Conservation (phyloP, 2,888 invertebrate genomes). For the Ecdyonurus torrentis region DNA sequence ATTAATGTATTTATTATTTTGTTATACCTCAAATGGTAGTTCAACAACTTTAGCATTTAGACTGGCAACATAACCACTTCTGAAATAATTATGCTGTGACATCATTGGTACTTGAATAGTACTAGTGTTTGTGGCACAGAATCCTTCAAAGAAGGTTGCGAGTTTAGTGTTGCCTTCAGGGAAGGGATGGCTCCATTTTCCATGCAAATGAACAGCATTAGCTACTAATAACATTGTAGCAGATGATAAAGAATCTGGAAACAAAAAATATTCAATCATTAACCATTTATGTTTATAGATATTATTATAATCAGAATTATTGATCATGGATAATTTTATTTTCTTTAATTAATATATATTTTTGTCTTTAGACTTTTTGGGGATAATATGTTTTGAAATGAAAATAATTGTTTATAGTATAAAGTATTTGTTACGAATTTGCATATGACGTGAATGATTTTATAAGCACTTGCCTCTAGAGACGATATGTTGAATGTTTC, state of each 20-base stretch:
- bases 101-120: conserved; percentile 4
- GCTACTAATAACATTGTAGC: neutral
- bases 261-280: too few species aligned
- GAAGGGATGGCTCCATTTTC: conserved; percentile 50
- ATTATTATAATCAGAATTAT: too few species aligned
- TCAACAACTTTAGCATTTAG: conserved; percentile 9
- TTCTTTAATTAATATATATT: too few species aligned
- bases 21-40: conserved; percentile 9
- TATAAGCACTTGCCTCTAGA: conserved; percentile 25
- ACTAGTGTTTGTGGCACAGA: neutral
- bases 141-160: neutral
- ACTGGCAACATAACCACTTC: conserved; percentile 2
- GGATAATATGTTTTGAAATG: too few species aligned
- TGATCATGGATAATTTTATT: too few species aligned
- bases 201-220: conserved; percentile 48
- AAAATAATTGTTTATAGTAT: too few species aligned
- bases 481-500: conserved; percentile 47
- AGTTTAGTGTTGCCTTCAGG: conserved; percentile 7
- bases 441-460: neutral
- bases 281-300: too few species aligned
- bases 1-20: too few species aligned
- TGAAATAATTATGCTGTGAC: conserved; percentile 3
- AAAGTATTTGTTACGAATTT: too few species aligned
- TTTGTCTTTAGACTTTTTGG: too few species aligned
- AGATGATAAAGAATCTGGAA: neutral